A percentile compares a stretch with the other conserved stretches of the same genome.
phyloP scores from a whole-genome alignment of 2,797 vertebrate genomes.

The Intellagama lesueurii region DNA sequence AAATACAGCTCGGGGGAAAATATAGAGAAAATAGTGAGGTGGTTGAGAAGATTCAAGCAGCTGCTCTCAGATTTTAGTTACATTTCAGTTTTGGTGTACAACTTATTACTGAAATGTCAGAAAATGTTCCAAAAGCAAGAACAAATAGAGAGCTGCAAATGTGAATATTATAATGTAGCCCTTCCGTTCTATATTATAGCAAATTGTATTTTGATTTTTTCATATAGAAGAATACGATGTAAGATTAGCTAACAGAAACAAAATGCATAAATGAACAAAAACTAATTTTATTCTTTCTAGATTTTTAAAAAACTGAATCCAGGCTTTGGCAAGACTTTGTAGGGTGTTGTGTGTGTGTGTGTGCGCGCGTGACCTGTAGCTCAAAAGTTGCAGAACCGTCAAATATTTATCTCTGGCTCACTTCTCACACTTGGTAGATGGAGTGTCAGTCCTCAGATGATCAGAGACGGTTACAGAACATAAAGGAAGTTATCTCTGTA shows the following conservation, averaged over 20 bases:
- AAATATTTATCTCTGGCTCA: neutral
- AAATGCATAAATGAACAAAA: neutral
- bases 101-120: neutral
- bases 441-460: neutral
- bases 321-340: neutral
- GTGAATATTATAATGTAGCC: neutral
- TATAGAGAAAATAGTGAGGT: neutral
- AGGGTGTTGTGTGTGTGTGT: too few species aligned
- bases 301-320: neutral
- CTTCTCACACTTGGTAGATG: neutral
- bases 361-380: too few species aligned
- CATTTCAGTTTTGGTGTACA: neutral
- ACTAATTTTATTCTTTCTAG: neutral
- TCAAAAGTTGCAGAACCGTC: too few species aligned
- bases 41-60: neutral
- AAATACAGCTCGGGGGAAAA: neutral
- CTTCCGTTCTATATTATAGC: neutral
- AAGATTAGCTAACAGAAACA: neutral
- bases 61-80: neutral
- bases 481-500: neutral
- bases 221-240: neutral
- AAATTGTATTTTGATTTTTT: neutral
- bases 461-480: neutral
- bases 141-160: neutral
- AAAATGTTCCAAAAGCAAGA: conserved; percentile 5